Evolutionary conservation across 2,888 invertebrate species (phyloP), one percentile per base, ranked within the genome.

Genomic region (Torymus texanus): DNA sequence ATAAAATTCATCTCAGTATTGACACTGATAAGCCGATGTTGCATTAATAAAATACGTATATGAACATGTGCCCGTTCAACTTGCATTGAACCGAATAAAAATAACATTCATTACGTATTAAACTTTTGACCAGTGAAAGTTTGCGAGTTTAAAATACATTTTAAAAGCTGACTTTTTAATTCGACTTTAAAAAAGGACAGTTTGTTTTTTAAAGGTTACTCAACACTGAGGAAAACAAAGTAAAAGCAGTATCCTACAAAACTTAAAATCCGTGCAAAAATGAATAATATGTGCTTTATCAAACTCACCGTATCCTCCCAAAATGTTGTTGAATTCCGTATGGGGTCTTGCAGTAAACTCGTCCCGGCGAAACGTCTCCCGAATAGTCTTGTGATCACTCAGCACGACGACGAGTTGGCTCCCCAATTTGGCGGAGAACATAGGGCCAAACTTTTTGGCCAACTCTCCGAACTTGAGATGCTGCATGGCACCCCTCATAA

Each of bases 331-430:
- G 88, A 97, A 94, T 81, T 96, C 96, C 51, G 95, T 96, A 88
- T 94, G 94, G 79, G 97, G 97, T 77, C 97, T 93, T 78, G 96
- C 97, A 84, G 96, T 96, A 91, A 97, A 97, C 87, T 96, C 96
- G 87, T 96, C 96, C 72, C 94, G 94, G 16, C 95, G 93, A 90
- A 97, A 97, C 50, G 96, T 95, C 88, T 97, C 96, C 82, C 97
- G 92, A 86, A 97, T 97, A 88, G 95, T 92, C 88, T 94, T 94
- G 91, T 96, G 95, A 91, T 97, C 97, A 91, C 95, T 95, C 85
- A 97, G 92, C 77, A 97, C 96, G 73, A 97, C 95, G 12, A 96
- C 94, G 81, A 96, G 92, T 88, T 97, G 95, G 84, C 94, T 94
- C 77, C 97, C 97, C 70, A 97, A 92, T 61, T 94, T 92, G 11